Base-by-base conservation (phyloP, 2,797 vertebrate genomes). In the Lateolabrax maculatus region DNA sequence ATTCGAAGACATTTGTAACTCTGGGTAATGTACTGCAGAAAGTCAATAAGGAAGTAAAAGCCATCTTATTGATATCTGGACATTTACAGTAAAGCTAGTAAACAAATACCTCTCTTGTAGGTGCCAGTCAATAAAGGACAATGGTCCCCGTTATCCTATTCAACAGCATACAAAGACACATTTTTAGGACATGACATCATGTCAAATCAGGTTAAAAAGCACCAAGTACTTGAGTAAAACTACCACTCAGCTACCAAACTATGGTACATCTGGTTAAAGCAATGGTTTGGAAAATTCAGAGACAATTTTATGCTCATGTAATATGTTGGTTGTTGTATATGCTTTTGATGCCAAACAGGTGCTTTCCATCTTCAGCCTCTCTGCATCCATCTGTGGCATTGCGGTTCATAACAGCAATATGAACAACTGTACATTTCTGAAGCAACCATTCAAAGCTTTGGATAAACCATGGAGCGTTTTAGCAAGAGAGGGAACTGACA, bases 1-100 rank as follows among this genome's bases (percentile, higher is more conserved):
- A 67, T 74, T 58, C 7, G 8, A 78, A 68, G 21, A 78, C 36
- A 44, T 66, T 62, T 77, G 71, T 49, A 44, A 15, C 37, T 67
- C 37, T 23, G 37, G 18, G 29, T 77, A 64, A 60, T 46, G 23
- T 3, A 43, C 36, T 56, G 61, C 6, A 63, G 25, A 57, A 19
- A 51, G 57, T 25, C 67, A 56, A 73, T 63, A 41, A 62, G 34
- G 18, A 63, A 46, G 5, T 6, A 6, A 19, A 66, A 10, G 52
- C 25, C 1, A 41, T 21, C 7, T 21, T 56, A 41, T 75, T 53
- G 49, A 62, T 70, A 43, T 58, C 46, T 27, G 25, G 29, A 75
- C 25, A 36, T 84, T 81, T 60, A 72, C 44, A 41, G 18, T 57
- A 66, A 69, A 67, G 39, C 12, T 2, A 31, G 60, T 52, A 78